Evolutionary conservation across 2,113 vertebrate genomes (phyloP), one percentile per base, ranked within the genome.

Genomic region (Gallinago paraguaiae): DNA sequence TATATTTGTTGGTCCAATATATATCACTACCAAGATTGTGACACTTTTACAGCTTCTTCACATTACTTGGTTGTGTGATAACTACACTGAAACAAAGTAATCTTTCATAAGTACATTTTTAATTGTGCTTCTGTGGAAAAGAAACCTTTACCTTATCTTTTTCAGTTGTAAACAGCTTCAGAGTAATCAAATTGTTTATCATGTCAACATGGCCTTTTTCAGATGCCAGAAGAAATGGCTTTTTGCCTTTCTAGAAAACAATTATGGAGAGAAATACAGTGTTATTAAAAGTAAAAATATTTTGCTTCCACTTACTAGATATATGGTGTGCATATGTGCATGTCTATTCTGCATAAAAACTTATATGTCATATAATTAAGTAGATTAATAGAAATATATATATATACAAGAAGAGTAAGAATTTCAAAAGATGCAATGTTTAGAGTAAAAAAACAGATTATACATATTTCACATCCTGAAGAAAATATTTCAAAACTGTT

Each of bases 191-290:
- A 72, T 95, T 95, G 60, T 98, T 96, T 91, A 98, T 92, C 98
- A 99, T 99, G 68, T 98, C 93, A 75, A 98, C 64, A 39, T 98
- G 98, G 31, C 99, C 98, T 54, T 98, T 98, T 89, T 98, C 98
- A 92, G 98, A 98, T 3, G 98, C 99, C 96, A 98, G 85, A 75
- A 98, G 97, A 97, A 99, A 99, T 16, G 98, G 95, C 60, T 95
- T 97, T 94, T 97, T 98, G 72, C 98, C 99, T 91, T 96, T 98
- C 99, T 99, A 97, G 85, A 97, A 98, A 94, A 94, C 4, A 95
- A 35, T 51, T 86, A 86, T 13, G 18, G 27, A 68, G 90, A 89
- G 46, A 64, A 71, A 69, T 3, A 56, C 9, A 60, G 16, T 20
- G 37, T 95, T 88, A 95, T 9, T 59, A 37, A n/a, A 80, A 69